Base-by-base conservation (phyloP, 2,113 vertebrate genomes). In the Indicator indicator region DNA sequence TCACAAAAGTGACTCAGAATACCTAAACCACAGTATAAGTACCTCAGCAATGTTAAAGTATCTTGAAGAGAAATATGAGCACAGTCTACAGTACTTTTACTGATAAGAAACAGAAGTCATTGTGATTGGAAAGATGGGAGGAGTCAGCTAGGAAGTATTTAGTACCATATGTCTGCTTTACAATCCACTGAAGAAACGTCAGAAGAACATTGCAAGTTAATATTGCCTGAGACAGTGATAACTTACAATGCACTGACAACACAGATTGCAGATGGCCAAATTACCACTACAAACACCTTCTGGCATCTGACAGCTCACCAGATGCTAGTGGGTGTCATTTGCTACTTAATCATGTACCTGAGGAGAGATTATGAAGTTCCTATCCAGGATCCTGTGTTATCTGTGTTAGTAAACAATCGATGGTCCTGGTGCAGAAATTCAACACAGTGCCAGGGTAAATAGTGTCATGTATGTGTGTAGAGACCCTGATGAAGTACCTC, bases 271-370 rank as follows among this genome's bases (percentile, higher is more conserved):
- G 96, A 97, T 94, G 94, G 95, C 83, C 94, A 93, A 96, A 95
- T 97, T 96, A 95, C 93, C 91, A 93, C 94, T 97, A 93, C 93
- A 96, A 97, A 97, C 95, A 96, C 94, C 95, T 96, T 96, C 96
- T 96, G 96, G 94, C 94, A 96, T 59, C 88, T 95, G 95, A 95
- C 95, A 96, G 94, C 93, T 95, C 88, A 95, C 91, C 96, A 96
- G 94, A 96, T 97, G 96, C 89, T 94, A 50, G 93, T 88, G 88
- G 76, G 83, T 96, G 95, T 95, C 93, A 90, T 97, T 97, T 96
- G 85, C 79, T 91, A 95, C 95, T 97, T 97, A 97, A 96, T 97
- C 91, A 95, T 86, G 73, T 90, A 95, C 91, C 94, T 93, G 85
- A 95, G 63, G 85, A 86, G 76, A 95, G 73, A 96, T 88, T 93